Conservation (phyloP, 2,888 invertebrate genomes). For the Andricus quercusramuli region DNA sequence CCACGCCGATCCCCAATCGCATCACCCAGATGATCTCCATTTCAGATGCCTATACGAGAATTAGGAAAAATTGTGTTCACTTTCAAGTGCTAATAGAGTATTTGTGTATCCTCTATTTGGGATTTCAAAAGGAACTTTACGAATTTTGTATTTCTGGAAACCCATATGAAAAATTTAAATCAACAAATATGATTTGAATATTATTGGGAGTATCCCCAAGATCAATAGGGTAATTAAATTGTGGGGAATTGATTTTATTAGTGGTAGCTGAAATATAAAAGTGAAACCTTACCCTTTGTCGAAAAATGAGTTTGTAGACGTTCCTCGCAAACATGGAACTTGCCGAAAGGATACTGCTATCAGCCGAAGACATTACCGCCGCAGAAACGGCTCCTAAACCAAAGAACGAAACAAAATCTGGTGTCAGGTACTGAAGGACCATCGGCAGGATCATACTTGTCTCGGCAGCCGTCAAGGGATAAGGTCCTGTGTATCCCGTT, state of each 20-base stretch:
- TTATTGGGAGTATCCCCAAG: neutral
- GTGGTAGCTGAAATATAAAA: neutral
- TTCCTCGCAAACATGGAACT: constrained; percentile 99
- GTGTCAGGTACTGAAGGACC: constrained; percentile 97
- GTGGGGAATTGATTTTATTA: neutral
- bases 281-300: constrained; percentile 86
- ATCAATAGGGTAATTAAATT: neutral
- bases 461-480: constrained; percentile 87
- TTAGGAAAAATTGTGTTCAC: constrained; percentile 43
- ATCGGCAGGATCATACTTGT: constrained; percentile 97
- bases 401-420: constrained; percentile 97
- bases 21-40: constrained; percentile 98
- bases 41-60: constrained; percentile 89
- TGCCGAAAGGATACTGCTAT: constrained; percentile 98
- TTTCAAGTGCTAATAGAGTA: neutral
- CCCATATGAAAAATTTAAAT: too few species aligned
- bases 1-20: constrained; percentile 94
- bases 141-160: neutral
- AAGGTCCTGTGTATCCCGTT: constrained; percentile 90
- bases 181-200: too few species aligned
- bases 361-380: constrained; percentile 99
- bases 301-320: constrained; percentile 97
- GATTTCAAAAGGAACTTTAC: neutral
- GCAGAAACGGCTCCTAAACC: constrained; percentile 99
- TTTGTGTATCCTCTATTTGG: neutral